These are phyloP conservation scores for Aphis gossypii DNA, from an alignment of 1,140 invertebrate species.

Conservation along the genomic window DNA sequence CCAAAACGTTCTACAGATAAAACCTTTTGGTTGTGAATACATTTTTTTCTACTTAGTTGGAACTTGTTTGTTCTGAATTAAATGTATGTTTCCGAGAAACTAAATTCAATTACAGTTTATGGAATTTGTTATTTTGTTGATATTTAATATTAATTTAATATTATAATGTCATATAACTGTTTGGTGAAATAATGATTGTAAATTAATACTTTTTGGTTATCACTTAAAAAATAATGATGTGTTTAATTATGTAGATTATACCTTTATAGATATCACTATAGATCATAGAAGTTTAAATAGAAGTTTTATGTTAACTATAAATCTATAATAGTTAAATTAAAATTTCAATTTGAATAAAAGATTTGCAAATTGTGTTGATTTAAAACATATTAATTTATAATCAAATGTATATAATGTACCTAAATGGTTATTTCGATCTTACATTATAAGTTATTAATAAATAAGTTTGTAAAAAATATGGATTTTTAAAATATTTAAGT, in stretches of 20 bases:
- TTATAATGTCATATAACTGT: background rate
- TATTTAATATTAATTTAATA: background rate
- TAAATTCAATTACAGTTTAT: background rate
- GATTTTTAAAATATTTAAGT: background rate
- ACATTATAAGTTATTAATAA: background rate
- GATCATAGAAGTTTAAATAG: no score
- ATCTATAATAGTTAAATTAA: background rate
- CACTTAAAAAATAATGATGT: background rate
- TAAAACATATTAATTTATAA: background rate
- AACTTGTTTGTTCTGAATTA: background rate
- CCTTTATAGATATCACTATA: no score
- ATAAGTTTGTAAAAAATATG: background rate
- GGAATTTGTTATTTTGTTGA: background rate
- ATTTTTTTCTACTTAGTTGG: background rate
- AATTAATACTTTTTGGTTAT: background rate
- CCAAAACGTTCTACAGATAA: background rate
- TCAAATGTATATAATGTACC: background rate
- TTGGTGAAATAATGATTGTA: no score
- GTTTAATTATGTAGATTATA: background rate
- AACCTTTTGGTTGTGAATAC: background rate
- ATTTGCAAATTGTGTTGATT: background rate
- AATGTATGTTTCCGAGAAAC: background rate
- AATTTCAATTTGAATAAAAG: background rate
- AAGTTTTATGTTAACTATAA: no score
- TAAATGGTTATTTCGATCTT: background rate